These are phyloP conservation scores for Himalopsyche kuldschensis DNA, from an alignment of 2,888 invertebrate species.

Conservation along the genomic window DNA sequence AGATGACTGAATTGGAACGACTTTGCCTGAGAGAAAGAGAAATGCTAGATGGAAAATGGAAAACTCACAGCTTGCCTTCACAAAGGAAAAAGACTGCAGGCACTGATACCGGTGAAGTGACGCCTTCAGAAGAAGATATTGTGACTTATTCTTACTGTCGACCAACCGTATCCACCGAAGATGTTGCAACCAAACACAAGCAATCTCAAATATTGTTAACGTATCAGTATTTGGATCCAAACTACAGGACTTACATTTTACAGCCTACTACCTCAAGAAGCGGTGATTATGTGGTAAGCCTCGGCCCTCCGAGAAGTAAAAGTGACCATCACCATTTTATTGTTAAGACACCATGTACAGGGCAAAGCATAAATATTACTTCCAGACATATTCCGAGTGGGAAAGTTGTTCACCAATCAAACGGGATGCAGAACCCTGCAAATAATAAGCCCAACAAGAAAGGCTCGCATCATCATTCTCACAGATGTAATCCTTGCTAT, in stretches of 20 bases:
- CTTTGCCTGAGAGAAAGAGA: constrained; percentile 80
- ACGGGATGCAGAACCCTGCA: constrained; percentile 45
- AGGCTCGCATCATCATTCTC: constrained; percentile 49
- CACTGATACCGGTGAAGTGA: constrained; percentile 48
- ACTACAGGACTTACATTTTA: constrained; percentile 69
- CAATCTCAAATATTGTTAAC: constrained; percentile 46
- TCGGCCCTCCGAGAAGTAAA: constrained; percentile 68
- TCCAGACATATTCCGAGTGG: constrained; percentile 35
- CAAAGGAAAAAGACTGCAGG: constrained; percentile 69
- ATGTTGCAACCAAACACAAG: constrained; percentile 58
- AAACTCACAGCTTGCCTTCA: constrained; percentile 85
- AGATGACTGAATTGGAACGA: constrained; percentile 82
- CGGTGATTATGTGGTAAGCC: constrained; percentile 73
- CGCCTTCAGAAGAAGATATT: constrained; percentile 50
- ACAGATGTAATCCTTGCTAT: constrained; percentile 73
- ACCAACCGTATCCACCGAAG: constrained; percentile 81
- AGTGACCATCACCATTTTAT: constrained; percentile 71
- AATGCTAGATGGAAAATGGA: constrained; percentile 83
- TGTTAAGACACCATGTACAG: constrained; percentile 51
- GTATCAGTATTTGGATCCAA: constrained; percentile 72
- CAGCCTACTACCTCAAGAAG: constrained; percentile 65
- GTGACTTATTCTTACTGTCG: constrained; percentile 67
- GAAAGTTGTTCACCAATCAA: constrained; percentile 27
- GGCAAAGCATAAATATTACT: constrained; percentile 44
- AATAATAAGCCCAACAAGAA: constrained; percentile 42